These are phyloP conservation scores for Gambelia wislizenii DNA, from an alignment of 2,797 vertebrate genomes.

Conservation along the genomic window DNA sequence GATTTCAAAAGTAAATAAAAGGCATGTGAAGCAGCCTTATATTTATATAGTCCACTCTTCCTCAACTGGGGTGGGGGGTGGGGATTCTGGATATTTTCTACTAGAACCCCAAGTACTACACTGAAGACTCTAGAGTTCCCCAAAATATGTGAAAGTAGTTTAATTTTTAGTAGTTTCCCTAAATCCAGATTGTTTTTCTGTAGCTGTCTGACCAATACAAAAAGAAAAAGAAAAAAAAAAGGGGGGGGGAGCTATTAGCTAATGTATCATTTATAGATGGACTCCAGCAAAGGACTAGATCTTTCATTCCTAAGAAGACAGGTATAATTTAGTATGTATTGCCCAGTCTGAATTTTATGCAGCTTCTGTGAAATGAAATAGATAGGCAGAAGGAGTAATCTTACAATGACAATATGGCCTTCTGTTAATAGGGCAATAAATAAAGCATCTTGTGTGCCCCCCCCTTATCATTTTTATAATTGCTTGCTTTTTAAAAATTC, in stretches of 20 bases:
- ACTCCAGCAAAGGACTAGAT: background rate
- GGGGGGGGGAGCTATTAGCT: background rate
- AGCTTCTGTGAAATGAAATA: background rate
- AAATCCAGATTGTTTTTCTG: background rate
- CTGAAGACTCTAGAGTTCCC: background rate
- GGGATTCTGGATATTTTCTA: no score
- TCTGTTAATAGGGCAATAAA: conserved; percentile 11
- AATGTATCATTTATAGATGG: conserved; percentile 11
- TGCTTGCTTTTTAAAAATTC: background rate
- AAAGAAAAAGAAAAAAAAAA: background rate
- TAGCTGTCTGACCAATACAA: conserved; percentile 6
- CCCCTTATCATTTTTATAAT: background rate
- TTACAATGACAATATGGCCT: background rate
- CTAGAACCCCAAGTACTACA: no score
- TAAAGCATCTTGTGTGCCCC: background rate
- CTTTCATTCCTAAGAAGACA: conserved; percentile 1
- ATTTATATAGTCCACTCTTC: background rate
- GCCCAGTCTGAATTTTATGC: background rate
- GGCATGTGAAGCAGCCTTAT: background rate
- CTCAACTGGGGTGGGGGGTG: no score
- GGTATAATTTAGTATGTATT: conserved; percentile 1
- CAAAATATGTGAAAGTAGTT: background rate
- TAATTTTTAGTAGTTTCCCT: background rate
- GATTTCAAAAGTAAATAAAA: background rate
- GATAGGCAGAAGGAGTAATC: background rate